Conservation (phyloP, 2,113 vertebrate genomes). For the Phaethornis superciliosus region DNA sequence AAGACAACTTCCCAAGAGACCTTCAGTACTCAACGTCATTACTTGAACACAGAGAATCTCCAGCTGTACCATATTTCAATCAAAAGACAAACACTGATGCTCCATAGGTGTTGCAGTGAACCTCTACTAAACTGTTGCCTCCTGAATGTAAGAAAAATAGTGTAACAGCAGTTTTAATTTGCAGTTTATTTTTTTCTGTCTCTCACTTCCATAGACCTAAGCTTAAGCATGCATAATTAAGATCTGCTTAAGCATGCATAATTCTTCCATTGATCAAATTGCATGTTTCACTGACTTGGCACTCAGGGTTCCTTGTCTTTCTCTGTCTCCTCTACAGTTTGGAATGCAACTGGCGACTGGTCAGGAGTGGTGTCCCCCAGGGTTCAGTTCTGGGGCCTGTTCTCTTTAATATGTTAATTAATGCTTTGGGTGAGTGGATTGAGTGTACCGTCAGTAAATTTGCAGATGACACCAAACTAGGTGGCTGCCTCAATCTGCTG, state of each 20-base stretch:
- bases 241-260: not conserved
- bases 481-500: no score
- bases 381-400: no score
- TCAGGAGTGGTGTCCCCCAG: no score
- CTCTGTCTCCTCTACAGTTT: not conserved
- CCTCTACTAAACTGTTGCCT: not conserved
- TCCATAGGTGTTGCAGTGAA: not conserved
- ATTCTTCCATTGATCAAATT: not conserved
- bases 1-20: not conserved
- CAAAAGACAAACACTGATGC: not conserved
- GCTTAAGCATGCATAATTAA: not conserved
- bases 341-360: no score
- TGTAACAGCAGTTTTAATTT: not conserved
- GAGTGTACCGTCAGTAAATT: no score
- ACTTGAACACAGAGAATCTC: not conserved
- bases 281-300: not conserved
- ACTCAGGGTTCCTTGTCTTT: not conserved
- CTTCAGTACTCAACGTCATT: not conserved
- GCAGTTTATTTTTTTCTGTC: not conserved
- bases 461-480: no score
- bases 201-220: not conserved
- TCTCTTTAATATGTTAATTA: no score
- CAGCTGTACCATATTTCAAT: not conserved
- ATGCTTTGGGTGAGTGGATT: no score
- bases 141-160: not conserved